Evolutionary conservation across 2,888 invertebrate genomes (phyloP).

Genomic region (Phyllotreta cruciferae): DNA sequence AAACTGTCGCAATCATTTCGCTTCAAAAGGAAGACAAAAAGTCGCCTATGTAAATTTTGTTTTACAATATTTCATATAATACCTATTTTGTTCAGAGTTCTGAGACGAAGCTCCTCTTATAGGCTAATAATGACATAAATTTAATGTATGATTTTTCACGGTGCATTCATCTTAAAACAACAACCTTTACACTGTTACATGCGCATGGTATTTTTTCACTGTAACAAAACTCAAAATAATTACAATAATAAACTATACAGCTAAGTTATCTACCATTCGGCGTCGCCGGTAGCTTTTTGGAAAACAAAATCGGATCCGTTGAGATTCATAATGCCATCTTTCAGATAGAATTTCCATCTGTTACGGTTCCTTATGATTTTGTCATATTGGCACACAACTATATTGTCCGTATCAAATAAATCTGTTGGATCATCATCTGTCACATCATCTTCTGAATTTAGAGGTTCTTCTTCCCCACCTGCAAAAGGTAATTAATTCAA

Average conservation of each 20-base stretch:
- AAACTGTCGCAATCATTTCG: background rate
- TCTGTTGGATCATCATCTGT: conserved; percentile 95
- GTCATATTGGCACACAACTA: conserved; percentile 99
- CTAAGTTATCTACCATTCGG: conserved; percentile 84
- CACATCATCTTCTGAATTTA: conserved; percentile 97
- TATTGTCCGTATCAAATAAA: conserved; percentile 98
- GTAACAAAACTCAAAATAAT: background rate
- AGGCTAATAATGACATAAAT: too few relatives aligned
- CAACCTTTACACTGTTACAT: too few relatives aligned
- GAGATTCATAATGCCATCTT: conserved; percentile 99
- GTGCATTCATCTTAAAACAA: too few relatives aligned
- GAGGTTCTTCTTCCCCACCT: conserved; percentile 75
- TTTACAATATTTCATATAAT: too few relatives aligned
- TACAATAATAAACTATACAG: background rate
- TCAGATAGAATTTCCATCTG: conserved; percentile 99
- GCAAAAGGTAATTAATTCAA: conserved; percentile 6
- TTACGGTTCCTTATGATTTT: conserved; percentile 96
- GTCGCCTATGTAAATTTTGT: background rate
- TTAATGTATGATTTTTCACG: too few relatives aligned
- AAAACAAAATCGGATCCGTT: conserved; percentile 98
- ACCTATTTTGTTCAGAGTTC: too few relatives aligned
- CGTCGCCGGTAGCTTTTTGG: conserved; percentile 98
- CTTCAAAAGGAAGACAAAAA: background rate
- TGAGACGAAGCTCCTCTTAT: too few relatives aligned
- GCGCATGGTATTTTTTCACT: too few relatives aligned